phyloP scores from a whole-genome alignment of 1,140 invertebrate species.

The Bathynomus jamesi region DNA sequence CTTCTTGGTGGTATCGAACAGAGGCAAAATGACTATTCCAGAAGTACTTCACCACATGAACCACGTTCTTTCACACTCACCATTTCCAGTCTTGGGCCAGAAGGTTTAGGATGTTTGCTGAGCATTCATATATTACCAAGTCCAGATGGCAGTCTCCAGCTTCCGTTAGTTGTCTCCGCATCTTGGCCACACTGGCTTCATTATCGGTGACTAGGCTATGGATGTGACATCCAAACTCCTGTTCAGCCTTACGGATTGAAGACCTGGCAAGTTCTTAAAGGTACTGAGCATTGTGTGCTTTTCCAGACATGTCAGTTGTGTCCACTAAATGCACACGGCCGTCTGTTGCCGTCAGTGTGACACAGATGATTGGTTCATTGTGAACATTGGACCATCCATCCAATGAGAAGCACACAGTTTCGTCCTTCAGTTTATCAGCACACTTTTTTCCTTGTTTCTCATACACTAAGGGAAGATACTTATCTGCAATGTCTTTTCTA shows the following conservation, averaged over 20 bases:
- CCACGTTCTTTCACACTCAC: background rate
- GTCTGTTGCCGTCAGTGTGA: background rate
- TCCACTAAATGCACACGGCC: background rate
- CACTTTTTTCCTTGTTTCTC: background rate
- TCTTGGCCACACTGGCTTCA: background rate
- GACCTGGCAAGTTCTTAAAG: background rate
- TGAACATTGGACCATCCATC: too few species aligned
- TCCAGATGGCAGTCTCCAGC: background rate
- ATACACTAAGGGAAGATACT: background rate
- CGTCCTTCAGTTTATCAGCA: background rate
- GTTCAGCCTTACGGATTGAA: background rate
- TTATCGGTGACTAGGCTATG: background rate
- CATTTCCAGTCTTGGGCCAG: background rate
- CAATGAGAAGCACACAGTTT: background rate
- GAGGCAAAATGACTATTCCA: too few species aligned
- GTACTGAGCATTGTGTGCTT: background rate
- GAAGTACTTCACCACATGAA: too few species aligned
- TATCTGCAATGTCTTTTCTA: background rate
- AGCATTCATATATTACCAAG: background rate
- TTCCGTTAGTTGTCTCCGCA: background rate
- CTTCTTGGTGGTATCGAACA: too few species aligned
- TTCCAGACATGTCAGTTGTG: background rate
- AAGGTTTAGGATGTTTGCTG: background rate
- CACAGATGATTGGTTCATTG: too few species aligned
- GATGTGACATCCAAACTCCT: background rate